Conservation (phyloP, 2,797 vertebrate species). For the Phoebastria nigripes region DNA sequence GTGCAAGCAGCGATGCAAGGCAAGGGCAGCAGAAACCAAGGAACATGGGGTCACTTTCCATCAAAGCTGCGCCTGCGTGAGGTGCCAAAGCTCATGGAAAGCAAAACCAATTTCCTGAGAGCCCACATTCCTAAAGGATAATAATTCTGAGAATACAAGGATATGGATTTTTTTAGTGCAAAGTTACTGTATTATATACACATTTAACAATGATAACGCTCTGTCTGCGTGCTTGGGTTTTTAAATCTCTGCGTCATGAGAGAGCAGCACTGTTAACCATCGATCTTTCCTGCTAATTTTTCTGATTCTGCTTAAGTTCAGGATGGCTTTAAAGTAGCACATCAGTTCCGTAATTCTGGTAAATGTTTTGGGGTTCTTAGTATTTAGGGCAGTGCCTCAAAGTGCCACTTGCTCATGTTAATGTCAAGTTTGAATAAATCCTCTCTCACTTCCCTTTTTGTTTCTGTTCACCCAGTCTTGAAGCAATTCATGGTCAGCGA, state of each 20-base stretch:
- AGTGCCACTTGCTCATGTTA: neutral
- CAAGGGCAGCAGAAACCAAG: neutral
- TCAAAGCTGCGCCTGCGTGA: neutral
- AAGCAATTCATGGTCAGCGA: neutral
- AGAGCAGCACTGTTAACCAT: neutral
- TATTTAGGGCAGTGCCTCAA: neutral
- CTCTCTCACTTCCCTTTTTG: neutral
- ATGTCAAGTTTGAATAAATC: neutral
- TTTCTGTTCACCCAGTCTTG: neutral
- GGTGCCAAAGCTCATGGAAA: neutral
- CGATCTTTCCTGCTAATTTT: neutral
- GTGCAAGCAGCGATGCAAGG: neutral
- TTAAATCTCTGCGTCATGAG: neutral
- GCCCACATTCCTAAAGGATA: neutral
- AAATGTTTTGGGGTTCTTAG: neutral
- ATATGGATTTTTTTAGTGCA: neutral
- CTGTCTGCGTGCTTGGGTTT: neutral
- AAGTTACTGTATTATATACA: neutral
- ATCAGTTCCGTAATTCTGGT: neutral
- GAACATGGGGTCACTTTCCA: accelerated
- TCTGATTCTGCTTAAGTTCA: neutral
- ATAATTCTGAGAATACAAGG: neutral
- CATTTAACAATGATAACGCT: neutral
- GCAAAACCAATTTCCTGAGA: neutral
- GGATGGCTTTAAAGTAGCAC: neutral